phyloP scores from a whole-genome alignment of 2,888 invertebrate species.

The Drosophila mercatorum region DNA sequence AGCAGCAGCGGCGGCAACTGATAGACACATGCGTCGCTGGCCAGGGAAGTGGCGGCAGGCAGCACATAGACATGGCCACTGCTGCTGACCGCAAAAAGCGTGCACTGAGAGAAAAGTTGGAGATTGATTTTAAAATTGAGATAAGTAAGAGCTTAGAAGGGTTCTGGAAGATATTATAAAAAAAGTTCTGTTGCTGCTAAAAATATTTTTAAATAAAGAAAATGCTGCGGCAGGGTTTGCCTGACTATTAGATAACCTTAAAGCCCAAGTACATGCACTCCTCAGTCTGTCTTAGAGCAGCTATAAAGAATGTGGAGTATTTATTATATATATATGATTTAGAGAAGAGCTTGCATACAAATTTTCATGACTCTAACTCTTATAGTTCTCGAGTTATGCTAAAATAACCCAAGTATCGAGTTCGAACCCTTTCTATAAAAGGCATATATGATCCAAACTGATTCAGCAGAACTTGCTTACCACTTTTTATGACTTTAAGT shows the following conservation, averaged over 20 bases:
- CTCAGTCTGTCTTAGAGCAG: background rate
- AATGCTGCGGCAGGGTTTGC: background rate
- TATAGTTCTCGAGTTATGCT: background rate
- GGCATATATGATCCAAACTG: background rate
- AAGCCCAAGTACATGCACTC: background rate
- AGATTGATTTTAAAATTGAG: background rate
- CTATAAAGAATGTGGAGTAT: background rate
- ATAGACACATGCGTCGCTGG: slow-evolving; percentile 43
- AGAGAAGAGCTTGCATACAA: background rate
- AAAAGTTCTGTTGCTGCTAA: no score
- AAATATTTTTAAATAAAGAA: background rate
- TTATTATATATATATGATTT: background rate
- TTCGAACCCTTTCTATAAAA: no score
- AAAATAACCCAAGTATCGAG: no score
- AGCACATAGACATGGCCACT: slow-evolving; percentile 1
- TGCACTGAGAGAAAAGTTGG: slow-evolving; percentile 4
- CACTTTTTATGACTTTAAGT: background rate
- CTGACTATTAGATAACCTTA: background rate
- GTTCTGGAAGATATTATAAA: background rate
- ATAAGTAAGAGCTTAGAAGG: background rate
- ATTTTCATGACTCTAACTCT: background rate
- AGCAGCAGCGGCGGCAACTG: slow-evolving; percentile 25
- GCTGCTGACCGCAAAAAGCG: slow-evolving; percentile 17
- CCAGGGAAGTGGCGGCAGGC: background rate
- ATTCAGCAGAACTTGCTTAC: background rate